These are phyloP conservation scores for Intellagama lesueurii DNA, from an alignment of 2,797 vertebrate genomes.

Conservation along the genomic window DNA sequence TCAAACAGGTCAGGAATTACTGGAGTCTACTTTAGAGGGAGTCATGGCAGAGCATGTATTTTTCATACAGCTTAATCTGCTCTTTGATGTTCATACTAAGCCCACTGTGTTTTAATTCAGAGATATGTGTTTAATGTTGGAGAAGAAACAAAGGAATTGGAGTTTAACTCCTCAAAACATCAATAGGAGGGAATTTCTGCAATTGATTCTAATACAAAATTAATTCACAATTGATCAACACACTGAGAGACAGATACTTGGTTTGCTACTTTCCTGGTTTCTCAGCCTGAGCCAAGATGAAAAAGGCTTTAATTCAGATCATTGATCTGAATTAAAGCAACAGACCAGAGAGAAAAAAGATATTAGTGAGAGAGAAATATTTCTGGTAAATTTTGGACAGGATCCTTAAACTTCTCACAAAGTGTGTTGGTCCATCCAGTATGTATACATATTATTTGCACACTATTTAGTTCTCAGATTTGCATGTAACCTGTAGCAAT, in stretches of 20 bases:
- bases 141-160: conserved; percentile 36
- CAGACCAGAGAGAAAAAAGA: not conserved
- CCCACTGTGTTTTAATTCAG: conserved; percentile 34
- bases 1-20: conserved; percentile 61
- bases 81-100: conserved; percentile 31
- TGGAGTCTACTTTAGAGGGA: conserved; percentile 52
- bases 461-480: not conserved
- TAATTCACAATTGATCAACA: conserved; percentile 23
- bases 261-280: conserved; percentile 25
- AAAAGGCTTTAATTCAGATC: conserved; percentile 10
- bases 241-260: conserved; percentile 23
- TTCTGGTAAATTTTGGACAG: not conserved
- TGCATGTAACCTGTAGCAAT: not conserved
- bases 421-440: not conserved
- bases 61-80: not conserved
- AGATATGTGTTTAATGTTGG: conserved; percentile 22
- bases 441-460: conserved; percentile 16
- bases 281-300: conserved; percentile 37
- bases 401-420: conserved; percentile 38
- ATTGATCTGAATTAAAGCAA: not conserved
- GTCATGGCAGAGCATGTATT: conserved; percentile 33
- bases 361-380: conserved; percentile 5
- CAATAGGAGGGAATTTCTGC: not conserved
- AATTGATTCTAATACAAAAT: conserved; percentile 16
- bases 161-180: conserved; percentile 39